These are phyloP conservation scores for Pocillopora meandrina DNA, from an alignment of 92 coral and sea anemone species.

Conservation along the genomic window DNA sequence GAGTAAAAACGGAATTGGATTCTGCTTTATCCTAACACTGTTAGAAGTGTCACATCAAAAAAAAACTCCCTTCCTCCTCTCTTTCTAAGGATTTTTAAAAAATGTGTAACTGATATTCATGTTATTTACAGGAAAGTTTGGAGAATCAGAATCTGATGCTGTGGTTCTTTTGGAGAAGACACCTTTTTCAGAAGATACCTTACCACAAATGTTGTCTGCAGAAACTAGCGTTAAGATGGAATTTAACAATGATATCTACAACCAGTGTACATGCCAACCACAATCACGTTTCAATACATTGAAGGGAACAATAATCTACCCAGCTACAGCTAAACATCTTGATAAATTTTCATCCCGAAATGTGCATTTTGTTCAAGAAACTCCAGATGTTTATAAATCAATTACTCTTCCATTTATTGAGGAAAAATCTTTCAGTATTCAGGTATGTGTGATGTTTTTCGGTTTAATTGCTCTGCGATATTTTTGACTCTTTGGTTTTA, in stretches of 20 bases:
- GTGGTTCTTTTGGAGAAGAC: slow-evolving; percentile 94
- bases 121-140: slow-evolving; percentile 65
- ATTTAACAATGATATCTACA: slow-evolving; percentile 87
- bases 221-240: slow-evolving; percentile 71
- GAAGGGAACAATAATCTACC: slow-evolving; percentile 86
- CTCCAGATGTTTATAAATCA: slow-evolving; percentile 72
- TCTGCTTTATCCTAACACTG: too few relatives aligned
- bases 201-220: slow-evolving; percentile 72
- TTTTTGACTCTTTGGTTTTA: too few relatives aligned
- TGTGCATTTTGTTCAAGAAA: slow-evolving; percentile 70
- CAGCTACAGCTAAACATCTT: slow-evolving; percentile 90
- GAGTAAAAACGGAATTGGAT: too few relatives aligned
- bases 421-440: slow-evolving; percentile 74
- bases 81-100: neutral
- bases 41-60: too few relatives aligned
- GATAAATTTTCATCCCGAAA: slow-evolving; percentile 82
- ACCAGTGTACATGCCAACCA: slow-evolving; percentile 81
- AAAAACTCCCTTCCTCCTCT: too few relatives aligned
- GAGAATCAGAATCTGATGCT: slow-evolving; percentile 77
- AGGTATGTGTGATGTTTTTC: slow-evolving; percentile 53
- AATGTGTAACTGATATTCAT: neutral
- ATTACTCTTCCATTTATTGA: slow-evolving; percentile 85
- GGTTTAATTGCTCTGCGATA: neutral
- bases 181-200: slow-evolving; percentile 75
- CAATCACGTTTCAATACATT: slow-evolving; percentile 70